Base-by-base conservation (phyloP, 2,113 vertebrate genomes). In the Rhombomys opimus region DNA sequence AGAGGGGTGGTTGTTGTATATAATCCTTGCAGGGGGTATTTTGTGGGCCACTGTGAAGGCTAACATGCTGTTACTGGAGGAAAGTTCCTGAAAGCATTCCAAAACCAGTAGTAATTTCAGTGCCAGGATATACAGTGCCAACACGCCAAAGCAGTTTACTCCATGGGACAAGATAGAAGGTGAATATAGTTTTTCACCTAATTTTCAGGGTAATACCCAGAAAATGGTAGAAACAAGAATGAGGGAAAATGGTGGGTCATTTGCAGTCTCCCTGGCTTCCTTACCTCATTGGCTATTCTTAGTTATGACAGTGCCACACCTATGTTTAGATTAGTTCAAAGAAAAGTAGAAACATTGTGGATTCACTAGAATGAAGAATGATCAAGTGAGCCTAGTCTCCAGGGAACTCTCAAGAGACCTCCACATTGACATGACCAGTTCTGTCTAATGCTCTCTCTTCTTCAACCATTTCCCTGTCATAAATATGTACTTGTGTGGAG, bases 1-100 rank as follows among this genome's bases (percentile, higher is more conserved):
- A 20, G 67, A 82, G 68, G 30, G 89, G 6, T 89, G n/a, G 1
- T 30, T 85, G 22, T 12, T 46, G 18, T 85, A 27, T 41, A 77
- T 25, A 35, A 38, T 61, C 23, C n/a, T 88, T 89, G 1, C 5
- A 88, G 67, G 70, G 46, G 35, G 1, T 8, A 20, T 80, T 86
- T 91, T 52, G 41, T 87, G 80, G 61, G 14, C 78, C 70, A 72
- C 14, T 73, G 11, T 73, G 25, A 89, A 82, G 76, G 27, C 50
- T 82, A 46, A 88, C 20, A 20, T 88, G 6, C 9, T 80, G 22
- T 89, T n/a, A 38, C 23, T 88, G 67, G 46, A 82, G 73, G 32
- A 52, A 52, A 87, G 82, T 41, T 95, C 14, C 59, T 30, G 75
- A 89, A 87, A 46, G 27, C 82, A 87, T 93, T 87, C 25, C 32